A percentile compares a stretch with the other conserved stretches of the same genome.
phyloP scores from a whole-genome alignment of 1,140 invertebrate genomes.

The Homarus americanus region DNA sequence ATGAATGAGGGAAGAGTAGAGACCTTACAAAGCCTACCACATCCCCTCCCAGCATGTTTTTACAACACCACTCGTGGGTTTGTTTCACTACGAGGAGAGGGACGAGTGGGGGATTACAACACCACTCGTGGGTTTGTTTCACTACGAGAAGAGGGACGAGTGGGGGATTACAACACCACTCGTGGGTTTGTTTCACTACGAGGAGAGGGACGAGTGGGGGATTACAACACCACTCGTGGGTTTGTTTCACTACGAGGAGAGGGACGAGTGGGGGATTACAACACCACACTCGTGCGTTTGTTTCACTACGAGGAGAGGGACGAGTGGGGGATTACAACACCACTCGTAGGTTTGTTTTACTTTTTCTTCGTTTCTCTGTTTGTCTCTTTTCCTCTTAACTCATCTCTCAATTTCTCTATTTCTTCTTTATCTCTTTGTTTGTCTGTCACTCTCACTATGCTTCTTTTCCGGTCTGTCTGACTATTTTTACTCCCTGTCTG shows the following conservation, averaged over 20 bases:
- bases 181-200: conserved; percentile 7
- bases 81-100: conserved; percentile 23
- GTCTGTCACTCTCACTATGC: too few relatives aligned
- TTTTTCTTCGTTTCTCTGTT: not conserved
- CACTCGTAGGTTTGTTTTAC: not conserved
- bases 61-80: conserved; percentile 57
- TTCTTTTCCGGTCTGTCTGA: too few relatives aligned
- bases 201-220: too few relatives aligned
- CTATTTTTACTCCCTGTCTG: too few relatives aligned
- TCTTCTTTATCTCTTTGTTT: too few relatives aligned
- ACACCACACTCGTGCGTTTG: not conserved
- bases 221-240: too few relatives aligned
- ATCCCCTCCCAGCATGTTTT: conserved; percentile 51
- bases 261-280: not conserved
- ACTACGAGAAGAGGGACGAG: too few relatives aligned
- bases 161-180: conserved; percentile 62
- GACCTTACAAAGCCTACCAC: conserved; percentile 49
- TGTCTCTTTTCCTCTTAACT: not conserved
- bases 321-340: conserved; percentile 3
- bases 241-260: not conserved
- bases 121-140: not conserved
- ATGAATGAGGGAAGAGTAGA: conserved; percentile 40
- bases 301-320: conserved; percentile 11
- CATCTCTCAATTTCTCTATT: too few relatives aligned
- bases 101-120: conserved; percentile 17